phyloP scores from a whole-genome alignment of 2,888 invertebrate genomes.

The Encarsia formosa region DNA sequence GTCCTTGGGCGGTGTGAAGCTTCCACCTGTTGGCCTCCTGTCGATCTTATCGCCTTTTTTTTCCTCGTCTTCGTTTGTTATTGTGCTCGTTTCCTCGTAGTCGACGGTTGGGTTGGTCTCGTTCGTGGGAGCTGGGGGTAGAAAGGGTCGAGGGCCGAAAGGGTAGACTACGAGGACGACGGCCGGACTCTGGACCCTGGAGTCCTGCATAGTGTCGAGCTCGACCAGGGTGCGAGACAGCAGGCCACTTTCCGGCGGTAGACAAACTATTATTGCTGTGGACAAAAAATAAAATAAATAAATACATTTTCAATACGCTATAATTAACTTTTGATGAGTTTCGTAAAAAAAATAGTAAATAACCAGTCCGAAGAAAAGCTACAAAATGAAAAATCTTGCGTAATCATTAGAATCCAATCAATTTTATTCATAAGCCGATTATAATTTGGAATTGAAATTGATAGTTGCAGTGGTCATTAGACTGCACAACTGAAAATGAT shows the following conservation, averaged over 20 bases:
- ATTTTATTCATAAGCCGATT: too few species aligned
- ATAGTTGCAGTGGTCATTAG: too few species aligned
- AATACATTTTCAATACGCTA: too few species aligned
- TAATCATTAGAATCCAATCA: too few species aligned
- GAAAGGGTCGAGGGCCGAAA: conserved; percentile 5
- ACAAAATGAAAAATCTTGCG: too few species aligned
- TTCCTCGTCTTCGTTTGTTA: neutral
- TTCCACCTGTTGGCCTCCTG: neutral
- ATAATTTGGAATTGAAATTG: too few species aligned
- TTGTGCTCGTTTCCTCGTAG: neutral
- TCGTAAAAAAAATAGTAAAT: too few species aligned
- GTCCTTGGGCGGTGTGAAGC: conserved; percentile 34
- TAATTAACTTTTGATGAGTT: too few species aligned
- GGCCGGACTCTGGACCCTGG: conserved; percentile 50
- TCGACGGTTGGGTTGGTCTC: neutral
- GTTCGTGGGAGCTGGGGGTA: conserved; percentile 1
- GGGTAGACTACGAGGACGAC: conserved; percentile 49
- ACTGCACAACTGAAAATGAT: too few species aligned
- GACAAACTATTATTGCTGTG: conserved; percentile 54
- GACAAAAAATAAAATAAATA: neutral
- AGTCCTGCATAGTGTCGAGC: conserved; percentile 50
- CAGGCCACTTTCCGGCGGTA: conserved; percentile 50
- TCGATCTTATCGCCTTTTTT: conserved; percentile 14
- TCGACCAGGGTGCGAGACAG: conserved; percentile 40
- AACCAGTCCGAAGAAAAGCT: too few species aligned